These are phyloP conservation scores for Timandra comae DNA, from an alignment of 2,888 invertebrate genomes.

Conservation along the genomic window DNA sequence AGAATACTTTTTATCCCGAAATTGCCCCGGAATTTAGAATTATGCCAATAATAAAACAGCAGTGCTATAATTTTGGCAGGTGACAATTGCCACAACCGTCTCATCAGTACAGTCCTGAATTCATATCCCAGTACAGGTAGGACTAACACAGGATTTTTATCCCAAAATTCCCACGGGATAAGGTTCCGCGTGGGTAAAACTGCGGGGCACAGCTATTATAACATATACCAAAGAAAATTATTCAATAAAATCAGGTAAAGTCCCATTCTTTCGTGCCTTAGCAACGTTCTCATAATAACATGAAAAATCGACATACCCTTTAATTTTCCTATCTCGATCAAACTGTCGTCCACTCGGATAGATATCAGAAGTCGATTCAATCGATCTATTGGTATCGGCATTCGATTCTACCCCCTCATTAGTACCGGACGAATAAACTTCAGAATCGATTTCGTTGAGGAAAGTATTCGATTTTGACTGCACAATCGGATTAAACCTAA, in stretches of 20 bases:
- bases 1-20: too few species aligned
- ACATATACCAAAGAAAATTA: too few species aligned
- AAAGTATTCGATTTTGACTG: constrained; percentile 69
- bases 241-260: constrained; percentile 79
- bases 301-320: constrained; percentile 90
- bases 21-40: too few species aligned
- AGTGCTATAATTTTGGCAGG: background rate
- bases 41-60: too few species aligned
- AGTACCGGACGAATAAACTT: constrained; percentile 51
- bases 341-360: constrained; percentile 50
- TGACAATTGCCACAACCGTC: too few species aligned
- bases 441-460: constrained; percentile 61
- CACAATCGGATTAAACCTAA: constrained; percentile 80
- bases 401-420: constrained; percentile 44
- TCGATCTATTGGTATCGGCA: constrained; percentile 57
- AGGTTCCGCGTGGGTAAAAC: too few species aligned
- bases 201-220: too few species aligned
- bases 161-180: too few species aligned
- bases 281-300: constrained; percentile 86
- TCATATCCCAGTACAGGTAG: too few species aligned
- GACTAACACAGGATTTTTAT: too few species aligned
- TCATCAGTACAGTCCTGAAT: constrained; percentile 3
- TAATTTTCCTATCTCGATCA: constrained; percentile 82
- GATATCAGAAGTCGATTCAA: constrained; percentile 60
- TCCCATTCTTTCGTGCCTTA: constrained; percentile 80